Evolutionary conservation across 2,888 invertebrate genomes (phyloP).

Genomic region (Zaprionus bogoriensis): DNA sequence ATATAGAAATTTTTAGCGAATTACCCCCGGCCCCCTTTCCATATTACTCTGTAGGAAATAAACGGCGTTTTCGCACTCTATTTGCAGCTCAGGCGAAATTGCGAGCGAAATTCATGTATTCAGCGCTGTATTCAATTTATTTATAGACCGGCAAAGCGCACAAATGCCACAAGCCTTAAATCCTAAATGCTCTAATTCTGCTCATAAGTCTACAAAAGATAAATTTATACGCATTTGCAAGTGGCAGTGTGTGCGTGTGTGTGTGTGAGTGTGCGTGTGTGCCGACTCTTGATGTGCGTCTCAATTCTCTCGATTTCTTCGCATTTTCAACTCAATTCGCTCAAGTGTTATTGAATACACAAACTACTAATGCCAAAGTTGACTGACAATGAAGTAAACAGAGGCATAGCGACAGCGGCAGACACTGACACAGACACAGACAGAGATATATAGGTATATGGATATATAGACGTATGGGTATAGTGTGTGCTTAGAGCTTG

Average conservation of each 20-base stretch:
- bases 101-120: background rate
- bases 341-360: slow-evolving; percentile 63
- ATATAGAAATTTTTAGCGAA: background rate
- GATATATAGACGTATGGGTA: background rate
- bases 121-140: slow-evolving; percentile 39
- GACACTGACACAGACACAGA: too few species aligned
- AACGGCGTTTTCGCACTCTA: background rate
- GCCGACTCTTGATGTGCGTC: slow-evolving; percentile 38
- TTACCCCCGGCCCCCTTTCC: too few species aligned
- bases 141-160: slow-evolving; percentile 48
- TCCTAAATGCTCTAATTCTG: slow-evolving; percentile 56
- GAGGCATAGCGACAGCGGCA: too few species aligned
- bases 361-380: slow-evolving; percentile 25
- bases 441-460: background rate
- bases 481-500: background rate
- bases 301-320: slow-evolving; percentile 65
- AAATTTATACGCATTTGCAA: slow-evolving; percentile 50
- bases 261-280: slow-evolving; percentile 11
- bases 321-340: slow-evolving; percentile 61
- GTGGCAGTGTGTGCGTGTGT: slow-evolving; percentile 1
- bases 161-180: slow-evolving; percentile 32
- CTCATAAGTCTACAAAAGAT: slow-evolving; percentile 59
- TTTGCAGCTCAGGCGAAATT: background rate
- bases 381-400: slow-evolving; percentile 25
- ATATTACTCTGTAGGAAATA: background rate